These are phyloP conservation scores for Xiphias gladius DNA, from an alignment of 2,113 vertebrate genomes.

Conservation along the genomic window DNA sequence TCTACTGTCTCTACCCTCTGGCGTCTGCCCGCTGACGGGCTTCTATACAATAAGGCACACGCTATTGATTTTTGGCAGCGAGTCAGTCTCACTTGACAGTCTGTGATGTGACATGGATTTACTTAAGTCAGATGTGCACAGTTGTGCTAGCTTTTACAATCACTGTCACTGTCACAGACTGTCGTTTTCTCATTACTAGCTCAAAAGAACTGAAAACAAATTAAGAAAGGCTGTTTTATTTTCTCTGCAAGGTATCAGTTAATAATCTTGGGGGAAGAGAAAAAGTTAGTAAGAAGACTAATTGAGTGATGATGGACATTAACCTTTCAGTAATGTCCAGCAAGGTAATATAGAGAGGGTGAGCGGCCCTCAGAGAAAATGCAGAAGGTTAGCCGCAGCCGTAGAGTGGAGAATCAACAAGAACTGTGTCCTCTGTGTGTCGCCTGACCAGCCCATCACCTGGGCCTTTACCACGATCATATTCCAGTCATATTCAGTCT, in stretches of 20 bases:
- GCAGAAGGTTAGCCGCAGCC: slow-evolving; percentile 46
- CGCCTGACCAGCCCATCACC: not conserved
- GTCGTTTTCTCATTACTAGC: no score
- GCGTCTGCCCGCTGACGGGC: no score
- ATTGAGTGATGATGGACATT: slow-evolving; percentile 60
- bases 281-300: slow-evolving; percentile 42
- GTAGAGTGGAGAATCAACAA: not conserved
- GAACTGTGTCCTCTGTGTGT: not conserved
- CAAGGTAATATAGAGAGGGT: slow-evolving; percentile 24
- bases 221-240: no score
- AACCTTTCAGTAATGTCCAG: slow-evolving; percentile 67
- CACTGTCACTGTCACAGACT: no score
- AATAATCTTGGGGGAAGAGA: slow-evolving; percentile 36
- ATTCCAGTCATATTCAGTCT: not conserved
- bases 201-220: no score
- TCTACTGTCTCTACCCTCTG: no score
- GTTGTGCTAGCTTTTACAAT: no score
- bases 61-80: no score
- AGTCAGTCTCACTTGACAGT: no score
- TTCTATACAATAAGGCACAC: no score
- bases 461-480: not conserved
- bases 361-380: slow-evolving; percentile 36
- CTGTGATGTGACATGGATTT: no score
- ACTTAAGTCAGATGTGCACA: no score
- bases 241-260: not conserved